Base-by-base conservation (phyloP, 35 echinoderm and acorn worm species). In the Strongylocentrotus purpuratus region DNA sequence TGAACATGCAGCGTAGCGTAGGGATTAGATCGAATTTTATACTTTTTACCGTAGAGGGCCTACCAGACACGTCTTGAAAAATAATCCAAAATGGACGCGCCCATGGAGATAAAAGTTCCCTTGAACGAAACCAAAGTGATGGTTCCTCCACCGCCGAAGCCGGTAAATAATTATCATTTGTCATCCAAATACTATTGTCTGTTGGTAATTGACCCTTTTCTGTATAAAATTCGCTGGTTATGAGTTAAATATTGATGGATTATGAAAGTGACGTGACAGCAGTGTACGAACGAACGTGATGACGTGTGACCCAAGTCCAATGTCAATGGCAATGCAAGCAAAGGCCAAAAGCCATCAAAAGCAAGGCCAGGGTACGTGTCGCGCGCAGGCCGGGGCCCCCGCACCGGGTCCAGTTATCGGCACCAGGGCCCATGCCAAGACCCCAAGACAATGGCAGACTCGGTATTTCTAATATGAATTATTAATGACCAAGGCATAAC, bases 71-170 rank as follows among this genome's bases (percentile, higher is more conserved):
- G 65, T 78, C 65, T 28, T n/a, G 22, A 7, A 78, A 78, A 78
- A 78, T 22, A n/a, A 78, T 78, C 65, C 65, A 78, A 78, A n/a
- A 78, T 78, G 65, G 65, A 78, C 65, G 65, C 65, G 65, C 65
- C 65, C 65, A 78, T 78, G 65, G 65, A 70, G 61, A 25, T 5
- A 7, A 78, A 78, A 7, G 65, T 78, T 78, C 65, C 65, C 65
- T 28, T 78, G 65, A 78, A 78, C 22, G 65, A 78, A 2, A 78
- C 65, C 65, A 78, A 78, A 78, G 28, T 78, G 65, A 18, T 78
- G 65, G 65, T n/a, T 78, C 65, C 20, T 28, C 65, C 65, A 7
- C 65, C 65, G 20, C 65, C 65, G 7, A 78, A 78, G 7, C 65
- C 65, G 65, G 65, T 78, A 78, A 78, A 78, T 78, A 22, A 28